Percentiles rank a stretch among this genome's conserved stretches.
Conservation (phyloP, 2,113 vertebrate genomes). For the Pelodiscus sinensis region DNA sequence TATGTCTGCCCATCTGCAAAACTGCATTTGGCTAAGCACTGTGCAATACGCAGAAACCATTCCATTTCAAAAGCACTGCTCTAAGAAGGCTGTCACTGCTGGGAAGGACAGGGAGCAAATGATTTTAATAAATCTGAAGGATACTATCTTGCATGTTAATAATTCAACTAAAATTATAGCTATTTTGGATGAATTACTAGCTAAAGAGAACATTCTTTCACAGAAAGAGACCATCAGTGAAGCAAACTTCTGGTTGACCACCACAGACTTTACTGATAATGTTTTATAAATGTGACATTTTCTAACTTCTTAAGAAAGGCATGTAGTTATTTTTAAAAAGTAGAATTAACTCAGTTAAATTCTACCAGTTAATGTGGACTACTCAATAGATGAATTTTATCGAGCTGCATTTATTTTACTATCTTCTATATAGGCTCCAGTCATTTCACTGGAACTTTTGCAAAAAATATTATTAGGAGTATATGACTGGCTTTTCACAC, state of each 20-base stretch:
- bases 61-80: slow-evolving; percentile 2
- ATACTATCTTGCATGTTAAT: not conserved
- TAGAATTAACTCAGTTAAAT: not conserved
- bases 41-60: not conserved
- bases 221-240: not conserved
- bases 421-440: not conserved
- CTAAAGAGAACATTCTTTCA: not conserved
- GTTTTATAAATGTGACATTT: not conserved
- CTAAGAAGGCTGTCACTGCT: not conserved
- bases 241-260: not conserved
- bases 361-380: not conserved
- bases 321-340: not conserved
- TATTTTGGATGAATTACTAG: not conserved
- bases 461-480: not conserved
- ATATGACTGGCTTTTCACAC: not conserved
- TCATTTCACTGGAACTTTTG: not conserved
- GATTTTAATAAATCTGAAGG: not conserved
- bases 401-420: not conserved
- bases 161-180: not conserved
- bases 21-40: not conserved
- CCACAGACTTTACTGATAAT: not conserved
- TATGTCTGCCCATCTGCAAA: slow-evolving; percentile 27
- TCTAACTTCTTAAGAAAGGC: not conserved
- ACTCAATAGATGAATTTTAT: not conserved
- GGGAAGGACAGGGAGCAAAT: not conserved